Base-by-base conservation (phyloP, 2,797 vertebrate species). In the Sphaeramia orbicularis region DNA sequence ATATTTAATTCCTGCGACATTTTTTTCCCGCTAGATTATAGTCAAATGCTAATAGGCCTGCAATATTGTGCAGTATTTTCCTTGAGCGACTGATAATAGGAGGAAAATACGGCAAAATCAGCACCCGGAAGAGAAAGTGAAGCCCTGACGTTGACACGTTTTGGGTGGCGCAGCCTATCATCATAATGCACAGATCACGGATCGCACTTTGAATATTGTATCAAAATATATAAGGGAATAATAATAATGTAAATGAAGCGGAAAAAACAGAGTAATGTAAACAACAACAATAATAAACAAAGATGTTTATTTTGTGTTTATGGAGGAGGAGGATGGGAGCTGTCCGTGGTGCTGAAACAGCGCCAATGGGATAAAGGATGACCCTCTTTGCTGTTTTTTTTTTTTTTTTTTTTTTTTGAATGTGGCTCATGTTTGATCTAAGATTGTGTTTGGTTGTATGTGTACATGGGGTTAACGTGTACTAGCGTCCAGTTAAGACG, bases 101-200 rank as follows among this genome's bases (percentile, higher is more conserved):
- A 44, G 35, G 36, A 30, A 15, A 37, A 27, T 4, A 6, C 48
- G 35, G 50, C 1, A 47, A 14, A 56, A 55, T 14, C 66, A 27
- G 67, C 47, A 85, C 60, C 87, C 89, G 87, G 89, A 90, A 86
- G 84, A 84, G 71, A 71, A 74, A 38, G 36, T 1, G 55, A 42
- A 65, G 14, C 0, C 51, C 12, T 16, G 27, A 32, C 21, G n/a
- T 0, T 12, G 66, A 35, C 15, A 0, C 42, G 38, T 52, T 7
- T 14, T 27, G 37, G 6, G n/a, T 41, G 45, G 24, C 19, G 53
- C 49, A 57, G 58, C 38, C 37, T 62, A 30, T 80, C 27, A 37
- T 10, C 54, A 55, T 37, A 47, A 55, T 15, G 40, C 44, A 16
- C 48, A 53, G 13, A 45, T 21, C 15, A 24, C 7, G 16, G 1